Evolutionary conservation across 2,888 invertebrate species (phyloP), one percentile per base, ranked within the genome.

Genomic region (Hemicrepidius hirtus): DNA sequence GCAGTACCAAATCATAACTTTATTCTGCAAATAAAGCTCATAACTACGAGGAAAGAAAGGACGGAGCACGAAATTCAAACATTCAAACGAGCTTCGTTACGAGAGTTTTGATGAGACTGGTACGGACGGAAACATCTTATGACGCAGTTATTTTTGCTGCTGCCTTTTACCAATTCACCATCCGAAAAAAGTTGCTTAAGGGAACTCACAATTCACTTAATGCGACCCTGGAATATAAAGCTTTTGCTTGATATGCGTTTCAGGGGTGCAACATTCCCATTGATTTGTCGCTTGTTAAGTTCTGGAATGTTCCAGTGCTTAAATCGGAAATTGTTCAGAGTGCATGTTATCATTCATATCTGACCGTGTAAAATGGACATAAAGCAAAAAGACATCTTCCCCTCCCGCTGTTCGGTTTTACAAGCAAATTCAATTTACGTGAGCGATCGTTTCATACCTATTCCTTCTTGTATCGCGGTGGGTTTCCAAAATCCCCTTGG

Each of bases 1-100:
- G 67, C 68, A 72, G 68, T 71, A 74, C 71, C 68, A 73, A 73
- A 73, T 73, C 73, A 73, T 73, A 73, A 73, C 73, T 73, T 73
- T 73, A 73, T 73, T 73, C 68, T 32, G 40, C 68, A 73, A 73
- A 73, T 73, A 73, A 73, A 73, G 68, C 73, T 73, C 68, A 73
- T 73, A 73, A 73, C 68, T 73, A 68, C 35, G 57, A 68, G 32
- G 67, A 73, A 68, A 68, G 68, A 64, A 68, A 73, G 53, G 60
- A 68, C 53, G 60, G 53, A 69, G 57, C 68, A 73, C 65, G 73
- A 60, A 73, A 68, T 73, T 65, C 68, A 68, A 68, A 72, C 72
- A 72, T 72, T 72, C 67, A 68, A 73, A 68, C 68, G 65, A 64
- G 68, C 67, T 71, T 71, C 60, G 67, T 71, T 71, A 67, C 66